Evolutionary conservation across 2,797 vertebrate species (phyloP).

Genomic region (Lagorchestes hirsutus): DNA sequence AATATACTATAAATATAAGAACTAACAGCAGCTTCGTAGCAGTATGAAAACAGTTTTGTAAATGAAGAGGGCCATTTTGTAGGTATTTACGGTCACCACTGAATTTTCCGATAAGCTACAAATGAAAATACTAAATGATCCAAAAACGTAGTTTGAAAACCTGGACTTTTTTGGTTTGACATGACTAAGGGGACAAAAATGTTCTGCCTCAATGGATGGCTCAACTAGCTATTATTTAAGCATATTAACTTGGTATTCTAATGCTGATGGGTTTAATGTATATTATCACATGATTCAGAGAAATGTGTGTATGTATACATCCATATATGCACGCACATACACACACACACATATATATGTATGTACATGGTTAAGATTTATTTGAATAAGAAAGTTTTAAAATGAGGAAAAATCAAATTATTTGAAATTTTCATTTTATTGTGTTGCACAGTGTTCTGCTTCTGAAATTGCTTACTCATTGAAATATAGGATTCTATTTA

Average conservation of each 20-base stretch:
- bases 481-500: conserved; percentile 69
- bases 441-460: background rate
- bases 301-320: background rate
- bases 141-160: background rate
- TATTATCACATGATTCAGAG: background rate
- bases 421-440: conserved; percentile 22
- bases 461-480: conserved; percentile 54
- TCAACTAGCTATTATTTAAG: conserved; percentile 48
- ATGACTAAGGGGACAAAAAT: conserved; percentile 17
- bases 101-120: background rate
- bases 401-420: conserved; percentile 8
- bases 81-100: background rate
- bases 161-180: conserved; percentile 51
- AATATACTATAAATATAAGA: conserved; percentile 54
- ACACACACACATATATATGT: background rate
- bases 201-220: background rate
- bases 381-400: conserved; percentile 46
- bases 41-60: conserved; percentile 17
- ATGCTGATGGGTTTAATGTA: background rate
- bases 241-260: conserved; percentile 22
- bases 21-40: background rate
- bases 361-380: conserved; percentile 31
- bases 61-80: conserved; percentile 45
- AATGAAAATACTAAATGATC: conserved; percentile 36
- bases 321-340: no score